Conservation (phyloP, 1,140 invertebrate genomes). For the Ericerus pela region DNA sequence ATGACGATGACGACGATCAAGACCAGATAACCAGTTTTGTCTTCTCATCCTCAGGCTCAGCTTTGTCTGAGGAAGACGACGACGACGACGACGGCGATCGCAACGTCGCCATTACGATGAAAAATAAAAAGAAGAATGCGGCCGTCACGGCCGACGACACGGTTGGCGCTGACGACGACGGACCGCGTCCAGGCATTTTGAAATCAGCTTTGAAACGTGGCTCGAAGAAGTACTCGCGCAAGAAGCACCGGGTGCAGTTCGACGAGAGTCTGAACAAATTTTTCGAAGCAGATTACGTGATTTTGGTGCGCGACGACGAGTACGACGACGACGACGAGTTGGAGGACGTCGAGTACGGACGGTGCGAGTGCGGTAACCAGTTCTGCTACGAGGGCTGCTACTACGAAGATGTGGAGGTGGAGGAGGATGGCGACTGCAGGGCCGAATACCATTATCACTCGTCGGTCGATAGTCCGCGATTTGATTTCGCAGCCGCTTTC, state of each 20-base stretch:
- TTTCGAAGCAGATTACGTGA: slow-evolving; percentile 76
- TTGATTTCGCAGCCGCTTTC: slow-evolving; percentile 26
- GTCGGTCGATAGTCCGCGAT: not conserved
- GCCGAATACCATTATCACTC: slow-evolving; percentile 10
- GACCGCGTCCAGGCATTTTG: not conserved
- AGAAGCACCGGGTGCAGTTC: slow-evolving; percentile 63
- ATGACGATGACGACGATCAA: not conserved
- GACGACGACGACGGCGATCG: not conserved
- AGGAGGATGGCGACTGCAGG: slow-evolving; percentile 19
- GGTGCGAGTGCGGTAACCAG: slow-evolving; percentile 36
- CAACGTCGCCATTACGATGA: not conserved
- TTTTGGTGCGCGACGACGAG: slow-evolving; percentile 65
- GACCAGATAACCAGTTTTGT: slow-evolving; percentile 3
- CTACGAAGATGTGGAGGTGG: slow-evolving; percentile 22
- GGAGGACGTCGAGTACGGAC: slow-evolving; percentile 38
- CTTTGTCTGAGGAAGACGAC: no score
- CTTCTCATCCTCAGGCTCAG: no score
- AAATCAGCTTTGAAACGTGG: slow-evolving; percentile 7
- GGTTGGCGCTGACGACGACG: not conserved
- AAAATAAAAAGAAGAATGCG: not conserved
- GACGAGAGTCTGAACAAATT: slow-evolving; percentile 73
- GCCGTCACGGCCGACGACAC: no score
- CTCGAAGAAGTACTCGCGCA: slow-evolving; percentile 30
- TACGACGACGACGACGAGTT: slow-evolving; percentile 51
- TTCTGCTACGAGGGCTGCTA: slow-evolving; percentile 16